A percentile compares a stretch with the other conserved stretches of the same genome.
These are phyloP conservation scores for Epinephelus coioides DNA, from an alignment of 2,797 vertebrate species.

Conservation along the genomic window DNA sequence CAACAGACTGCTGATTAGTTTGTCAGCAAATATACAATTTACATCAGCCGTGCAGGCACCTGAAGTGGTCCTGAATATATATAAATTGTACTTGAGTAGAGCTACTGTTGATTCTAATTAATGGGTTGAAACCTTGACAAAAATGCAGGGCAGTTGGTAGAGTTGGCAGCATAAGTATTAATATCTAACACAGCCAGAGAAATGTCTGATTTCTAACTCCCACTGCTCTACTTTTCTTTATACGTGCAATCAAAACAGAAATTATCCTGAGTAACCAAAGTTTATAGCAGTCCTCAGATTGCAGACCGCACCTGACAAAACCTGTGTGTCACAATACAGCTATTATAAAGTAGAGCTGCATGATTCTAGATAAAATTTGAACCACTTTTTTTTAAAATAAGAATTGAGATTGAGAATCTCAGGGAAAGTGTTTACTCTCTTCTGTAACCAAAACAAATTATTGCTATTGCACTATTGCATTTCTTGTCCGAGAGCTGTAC, in stretches of 20 bases:
- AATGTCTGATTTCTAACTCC: constrained; percentile 14
- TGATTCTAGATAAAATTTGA: too few relatives aligned
- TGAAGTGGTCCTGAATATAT: not conserved
- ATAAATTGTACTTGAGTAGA: constrained; percentile 8
- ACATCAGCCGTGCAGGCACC: not conserved
- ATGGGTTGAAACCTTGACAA: constrained; percentile 25
- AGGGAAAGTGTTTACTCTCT: too few relatives aligned
- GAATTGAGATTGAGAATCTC: too few relatives aligned
- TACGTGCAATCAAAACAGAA: constrained; percentile 49
- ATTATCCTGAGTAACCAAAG: constrained; percentile 17
- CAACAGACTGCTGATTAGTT: constrained; percentile 33
- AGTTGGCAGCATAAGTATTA: constrained; percentile 25
- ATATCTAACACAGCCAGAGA: constrained; percentile 26
- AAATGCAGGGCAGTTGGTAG: constrained; percentile 16
- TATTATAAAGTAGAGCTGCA: constrained; percentile 15
- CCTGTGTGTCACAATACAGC: not conserved
- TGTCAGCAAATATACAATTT: constrained; percentile 35
- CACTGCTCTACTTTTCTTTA: constrained; percentile 15
- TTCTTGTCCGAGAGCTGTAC: too few relatives aligned
- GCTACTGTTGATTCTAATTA: constrained; percentile 35
- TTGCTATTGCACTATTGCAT: too few relatives aligned
- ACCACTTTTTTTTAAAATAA: too few relatives aligned
- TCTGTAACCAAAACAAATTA: too few relatives aligned
- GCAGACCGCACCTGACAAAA: constrained; percentile 12
- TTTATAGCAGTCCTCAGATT: constrained; percentile 14